A percentile compares a stretch with the other conserved stretches of the same genome.
phyloP scores from a whole-genome alignment of 92 coral and sea anemone species.

The Galaxea fascicularis region DNA sequence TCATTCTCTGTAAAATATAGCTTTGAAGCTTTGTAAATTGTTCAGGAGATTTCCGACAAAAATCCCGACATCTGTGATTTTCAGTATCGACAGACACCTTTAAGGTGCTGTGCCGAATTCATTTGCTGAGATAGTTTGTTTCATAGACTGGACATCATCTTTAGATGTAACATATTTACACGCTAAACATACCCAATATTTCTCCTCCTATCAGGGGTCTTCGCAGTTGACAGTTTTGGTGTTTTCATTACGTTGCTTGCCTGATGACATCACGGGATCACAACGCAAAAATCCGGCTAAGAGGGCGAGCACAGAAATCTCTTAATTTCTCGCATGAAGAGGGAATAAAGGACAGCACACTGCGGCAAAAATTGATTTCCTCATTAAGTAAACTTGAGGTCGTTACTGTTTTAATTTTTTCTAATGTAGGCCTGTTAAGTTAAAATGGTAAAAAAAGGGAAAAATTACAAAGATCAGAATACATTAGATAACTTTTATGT shows the following conservation, averaged over 20 bases:
- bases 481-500: background rate
- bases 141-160: background rate
- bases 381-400: too few species aligned
- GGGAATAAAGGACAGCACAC: too few species aligned
- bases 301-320: background rate
- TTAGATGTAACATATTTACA: conserved; percentile 17
- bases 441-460: too few species aligned
- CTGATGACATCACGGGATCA: conserved; percentile 21
- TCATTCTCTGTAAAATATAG: background rate
- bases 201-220: background rate
- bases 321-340: too few species aligned
- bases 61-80: background rate
- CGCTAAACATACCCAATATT: conserved; percentile 6
- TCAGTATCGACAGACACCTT: too few species aligned
- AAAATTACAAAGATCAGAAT: background rate
- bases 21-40: background rate
- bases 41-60: background rate
- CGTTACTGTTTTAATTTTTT: too few species aligned
- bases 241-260: conserved; percentile 15
- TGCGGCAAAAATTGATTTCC: too few species aligned
- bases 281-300: background rate
- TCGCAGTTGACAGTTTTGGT: background rate
- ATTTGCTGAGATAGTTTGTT: background rate
- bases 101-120: background rate
- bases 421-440: too few species aligned